A percentile compares a stretch with the other conserved stretches of the same genome.
These are phyloP conservation scores for Brienomyrus brachyistius DNA, from an alignment of 2,113 vertebrate genomes.

Conservation along the genomic window DNA sequence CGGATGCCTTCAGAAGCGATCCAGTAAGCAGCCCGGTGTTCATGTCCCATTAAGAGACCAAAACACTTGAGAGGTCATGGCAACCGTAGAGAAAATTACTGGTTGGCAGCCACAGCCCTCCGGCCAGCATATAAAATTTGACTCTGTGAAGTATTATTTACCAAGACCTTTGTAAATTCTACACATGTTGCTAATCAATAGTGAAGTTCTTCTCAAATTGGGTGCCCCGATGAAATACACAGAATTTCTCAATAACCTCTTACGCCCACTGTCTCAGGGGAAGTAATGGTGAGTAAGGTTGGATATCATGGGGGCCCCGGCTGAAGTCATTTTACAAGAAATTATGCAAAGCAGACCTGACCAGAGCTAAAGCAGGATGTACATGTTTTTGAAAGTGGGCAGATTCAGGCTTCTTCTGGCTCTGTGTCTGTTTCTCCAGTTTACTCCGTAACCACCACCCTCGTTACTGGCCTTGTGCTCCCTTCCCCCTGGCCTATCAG, in stretches of 20 bases:
- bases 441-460: not conserved
- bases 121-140: not conserved
- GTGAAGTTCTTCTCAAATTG: not conserved
- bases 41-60: not conserved
- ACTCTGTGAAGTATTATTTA: not conserved
- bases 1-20: not conserved
- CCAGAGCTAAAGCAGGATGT: not conserved
- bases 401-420: not conserved
- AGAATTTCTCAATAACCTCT: not conserved
- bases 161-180: not conserved
- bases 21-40: not conserved
- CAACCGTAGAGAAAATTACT: not conserved
- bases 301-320: not conserved
- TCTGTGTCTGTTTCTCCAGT: not conserved
- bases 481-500: not conserved
- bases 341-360: not conserved
- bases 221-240: not conserved
- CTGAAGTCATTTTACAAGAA: not conserved
- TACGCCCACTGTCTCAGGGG: not conserved
- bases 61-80: not conserved
- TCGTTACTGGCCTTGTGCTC: not conserved
- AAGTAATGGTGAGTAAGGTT: not conserved
- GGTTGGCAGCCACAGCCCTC: not conserved
- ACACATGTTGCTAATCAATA: not conserved
- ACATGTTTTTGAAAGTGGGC: not conserved